Conservation (phyloP, 2,797 vertebrate genomes). For the Linurgus olivaceus region DNA sequence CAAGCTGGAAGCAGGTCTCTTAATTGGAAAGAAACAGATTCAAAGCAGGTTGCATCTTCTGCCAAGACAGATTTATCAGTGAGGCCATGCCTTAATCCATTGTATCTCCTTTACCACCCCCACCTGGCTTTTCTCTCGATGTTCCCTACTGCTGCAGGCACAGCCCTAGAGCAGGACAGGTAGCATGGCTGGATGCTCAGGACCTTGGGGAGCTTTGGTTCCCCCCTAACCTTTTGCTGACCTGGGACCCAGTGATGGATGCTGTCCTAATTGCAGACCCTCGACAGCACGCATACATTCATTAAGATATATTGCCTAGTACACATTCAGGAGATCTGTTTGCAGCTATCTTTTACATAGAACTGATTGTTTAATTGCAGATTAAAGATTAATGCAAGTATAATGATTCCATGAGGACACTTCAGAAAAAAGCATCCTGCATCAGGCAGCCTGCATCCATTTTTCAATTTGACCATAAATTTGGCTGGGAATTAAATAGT, state of each 20-base stretch:
- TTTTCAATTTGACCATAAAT: conserved; percentile 88
- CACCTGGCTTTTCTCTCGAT: neutral
- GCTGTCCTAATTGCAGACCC: conserved; percentile 70
- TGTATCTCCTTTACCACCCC: neutral
- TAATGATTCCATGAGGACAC: conserved; percentile 81
- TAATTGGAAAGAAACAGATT: conserved; percentile 78
- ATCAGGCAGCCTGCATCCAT: conserved; percentile 82
- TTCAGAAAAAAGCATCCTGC: conserved; percentile 79
- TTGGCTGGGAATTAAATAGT: conserved; percentile 87
- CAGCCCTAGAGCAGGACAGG: conserved; percentile 18
- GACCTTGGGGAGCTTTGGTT: conserved; percentile 55
- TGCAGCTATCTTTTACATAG: conserved; percentile 80
- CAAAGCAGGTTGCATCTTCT: conserved; percentile 74
- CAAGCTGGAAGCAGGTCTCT: conserved; percentile 69
- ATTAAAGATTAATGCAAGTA: conserved; percentile 88
- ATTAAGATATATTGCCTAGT: conserved; percentile 77
- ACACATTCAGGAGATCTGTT: conserved; percentile 76
- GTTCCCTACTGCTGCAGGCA: neutral
- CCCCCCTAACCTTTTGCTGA: conserved; percentile 70
- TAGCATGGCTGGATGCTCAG: conserved; percentile 69
- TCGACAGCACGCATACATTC: neutral
- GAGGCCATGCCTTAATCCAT: conserved; percentile 54
- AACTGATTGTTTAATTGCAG: conserved; percentile 87
- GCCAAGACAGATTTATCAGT: conserved; percentile 69
- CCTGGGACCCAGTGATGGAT: conserved; percentile 74